Evolutionary conservation across 2,888 invertebrate species (phyloP), one percentile per base, ranked within the genome.

Genomic region (Orchestes rusci): DNA sequence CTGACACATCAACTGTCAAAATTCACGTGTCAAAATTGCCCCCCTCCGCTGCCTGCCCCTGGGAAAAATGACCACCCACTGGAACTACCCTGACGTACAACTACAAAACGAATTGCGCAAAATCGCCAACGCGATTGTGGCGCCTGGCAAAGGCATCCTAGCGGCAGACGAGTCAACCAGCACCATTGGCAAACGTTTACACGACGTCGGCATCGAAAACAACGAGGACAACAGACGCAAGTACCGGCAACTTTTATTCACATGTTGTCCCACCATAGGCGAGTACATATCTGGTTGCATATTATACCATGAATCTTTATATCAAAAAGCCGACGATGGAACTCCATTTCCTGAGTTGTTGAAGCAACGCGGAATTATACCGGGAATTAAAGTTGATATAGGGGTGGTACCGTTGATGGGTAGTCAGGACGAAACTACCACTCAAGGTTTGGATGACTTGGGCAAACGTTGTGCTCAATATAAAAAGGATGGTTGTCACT

Each of bases 161-260:
- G 97, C 97, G 56, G 97, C 96, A 59, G 97, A 99, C 73, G 97
- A 99, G 71, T 93, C 94, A 48, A 91, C 91, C 55, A 78, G 86
- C 61, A 91, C 91, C 43, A 88, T 91, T 75, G 91, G 89, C 60
- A 92, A 93, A 70, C 80, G 91, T 60, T 77, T 93, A 51, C 75
- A 83, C 58, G 84, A 85, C 65, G 93, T 97, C 64, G 87, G 86
- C 28, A 80, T 89, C 16, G 93, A 94, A 66, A 97, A 96, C 73
- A 86, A 79, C 32, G 95, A 95, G 57, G 93, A 94, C 53, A 87
- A 91, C 70, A 81, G 96, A 17, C 54, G 62, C 31, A 60, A 60
- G 48, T 60, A 62, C 57, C 56, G 84, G 58, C 86, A 94, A 73
- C 75, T 96, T 53, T 77, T 96, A 56, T 96, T 96, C 78, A 85